Conservation (phyloP, 2,888 invertebrate genomes). For the Zygaena filipendulae region DNA sequence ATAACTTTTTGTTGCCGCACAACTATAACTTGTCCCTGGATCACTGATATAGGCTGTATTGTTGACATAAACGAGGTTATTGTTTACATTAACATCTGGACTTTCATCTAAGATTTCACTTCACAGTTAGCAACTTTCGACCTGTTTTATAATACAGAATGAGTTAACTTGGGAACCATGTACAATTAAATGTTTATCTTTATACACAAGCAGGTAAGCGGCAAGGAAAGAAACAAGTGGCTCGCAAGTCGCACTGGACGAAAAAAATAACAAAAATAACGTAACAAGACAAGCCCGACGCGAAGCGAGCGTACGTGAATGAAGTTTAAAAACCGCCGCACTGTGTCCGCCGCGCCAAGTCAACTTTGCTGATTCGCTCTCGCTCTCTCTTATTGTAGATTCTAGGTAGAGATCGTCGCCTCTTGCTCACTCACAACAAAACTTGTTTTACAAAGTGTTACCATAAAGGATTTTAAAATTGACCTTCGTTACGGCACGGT, state of each 20-base stretch:
- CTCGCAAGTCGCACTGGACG: conserved; percentile 20
- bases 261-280: conserved; percentile 50
- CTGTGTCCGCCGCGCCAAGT: too few species aligned
- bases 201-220: conserved; percentile 41
- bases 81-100: conserved; percentile 48
- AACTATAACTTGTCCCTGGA: conserved; percentile 42
- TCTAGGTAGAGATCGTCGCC: too few species aligned
- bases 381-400: too few species aligned
- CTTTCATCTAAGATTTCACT: conserved; percentile 51
- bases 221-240: conserved; percentile 37
- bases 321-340: too few species aligned
- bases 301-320: conserved; percentile 62
- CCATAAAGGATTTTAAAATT: too few species aligned
- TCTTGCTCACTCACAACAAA: too few species aligned
- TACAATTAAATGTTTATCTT: conserved; percentile 23
- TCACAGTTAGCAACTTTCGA: conserved; percentile 21
- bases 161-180: too few species aligned
- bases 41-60: conserved; percentile 60
- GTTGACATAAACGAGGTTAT: conserved; percentile 60
- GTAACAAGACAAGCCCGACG: too few species aligned
- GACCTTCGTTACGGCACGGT: too few species aligned
- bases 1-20: conserved; percentile 32
- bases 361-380: too few species aligned
- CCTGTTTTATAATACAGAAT: conserved; percentile 14
- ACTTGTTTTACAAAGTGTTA: too few species aligned